Conservation (phyloP, 2,888 invertebrate genomes). For the Hemithea aestivaria region DNA sequence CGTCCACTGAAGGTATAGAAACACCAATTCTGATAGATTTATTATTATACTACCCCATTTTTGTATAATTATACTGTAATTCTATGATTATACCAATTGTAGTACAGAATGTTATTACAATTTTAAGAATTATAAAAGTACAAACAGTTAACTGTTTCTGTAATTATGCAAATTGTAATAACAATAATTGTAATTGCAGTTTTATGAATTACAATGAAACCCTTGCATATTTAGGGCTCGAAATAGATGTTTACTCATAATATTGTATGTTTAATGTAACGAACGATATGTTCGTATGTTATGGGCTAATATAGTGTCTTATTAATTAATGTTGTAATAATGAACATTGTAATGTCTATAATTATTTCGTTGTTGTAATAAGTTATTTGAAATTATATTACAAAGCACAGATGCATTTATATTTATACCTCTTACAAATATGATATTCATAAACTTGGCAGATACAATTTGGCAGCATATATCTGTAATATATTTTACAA, state of each 20-base stretch:
- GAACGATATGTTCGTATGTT: conserved; percentile 26
- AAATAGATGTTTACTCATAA: conserved; percentile 16
- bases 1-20: conserved; percentile 75
- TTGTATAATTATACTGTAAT: background rate
- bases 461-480: background rate
- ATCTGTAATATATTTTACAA: background rate
- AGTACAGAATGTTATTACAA: conserved; percentile 17
- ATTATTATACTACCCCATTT: conserved; percentile 14
- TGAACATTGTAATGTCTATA: conserved; percentile 26
- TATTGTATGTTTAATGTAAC: conserved; percentile 15
- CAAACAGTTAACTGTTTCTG: background rate
- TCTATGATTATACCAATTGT: conserved; percentile 19
- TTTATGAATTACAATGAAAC: background rate
- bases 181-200: conserved; percentile 3
- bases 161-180: background rate
- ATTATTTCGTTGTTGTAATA: conserved; percentile 7
- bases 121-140: conserved; percentile 2
- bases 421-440: background rate
- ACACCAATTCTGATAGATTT: conserved; percentile 67
- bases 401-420: conserved; percentile 12
- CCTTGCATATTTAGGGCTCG: conserved; percentile 18
- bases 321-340: conserved; percentile 41
- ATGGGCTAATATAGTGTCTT: conserved; percentile 54
- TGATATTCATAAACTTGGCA: conserved; percentile 4
- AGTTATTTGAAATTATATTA: conserved; percentile 19